Conservation (phyloP, 2,888 invertebrate species). For the Ennomos fuscantarius region DNA sequence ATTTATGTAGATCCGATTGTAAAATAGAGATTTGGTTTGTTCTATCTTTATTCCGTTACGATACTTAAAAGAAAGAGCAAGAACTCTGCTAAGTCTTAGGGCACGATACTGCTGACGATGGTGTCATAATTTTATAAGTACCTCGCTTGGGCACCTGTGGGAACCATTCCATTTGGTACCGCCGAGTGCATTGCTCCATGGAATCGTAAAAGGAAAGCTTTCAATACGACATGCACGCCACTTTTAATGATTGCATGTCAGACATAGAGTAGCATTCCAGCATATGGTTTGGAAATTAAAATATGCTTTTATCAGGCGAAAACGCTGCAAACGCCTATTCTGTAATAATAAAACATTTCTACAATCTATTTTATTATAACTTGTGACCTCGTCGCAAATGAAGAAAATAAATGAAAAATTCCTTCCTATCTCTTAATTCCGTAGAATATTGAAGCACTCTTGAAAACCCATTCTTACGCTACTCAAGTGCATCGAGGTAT, state of each 20-base stretch:
- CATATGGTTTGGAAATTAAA: too few relatives aligned
- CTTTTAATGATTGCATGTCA: constrained; percentile 1
- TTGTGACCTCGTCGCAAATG: not conserved
- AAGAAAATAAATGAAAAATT: not conserved
- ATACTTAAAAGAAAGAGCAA: not conserved
- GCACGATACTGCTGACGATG: constrained; percentile 37
- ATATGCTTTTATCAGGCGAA: too few relatives aligned
- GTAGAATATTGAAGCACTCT: constrained; percentile 33
- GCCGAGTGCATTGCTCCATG: constrained; percentile 46
- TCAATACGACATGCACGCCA: constrained; percentile 5
- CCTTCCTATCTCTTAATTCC: not conserved
- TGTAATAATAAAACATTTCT: too few relatives aligned
- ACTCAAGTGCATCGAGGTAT: constrained; percentile 20
- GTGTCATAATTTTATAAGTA: constrained; percentile 47
- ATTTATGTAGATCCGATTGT: too few relatives aligned
- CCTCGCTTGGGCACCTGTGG: constrained; percentile 40
- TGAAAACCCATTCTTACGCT: constrained; percentile 18
- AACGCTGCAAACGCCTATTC: too few relatives aligned
- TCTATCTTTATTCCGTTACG: too few relatives aligned
- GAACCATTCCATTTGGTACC: constrained; percentile 28
- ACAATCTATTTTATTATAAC: not conserved
- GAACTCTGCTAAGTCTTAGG: constrained; percentile 15
- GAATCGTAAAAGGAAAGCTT: constrained; percentile 7
- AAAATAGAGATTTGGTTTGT: too few relatives aligned
- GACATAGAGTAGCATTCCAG: too few relatives aligned